Base-by-base conservation (phyloP, 2,888 invertebrate species). In the Drosophila antonietae region DNA sequence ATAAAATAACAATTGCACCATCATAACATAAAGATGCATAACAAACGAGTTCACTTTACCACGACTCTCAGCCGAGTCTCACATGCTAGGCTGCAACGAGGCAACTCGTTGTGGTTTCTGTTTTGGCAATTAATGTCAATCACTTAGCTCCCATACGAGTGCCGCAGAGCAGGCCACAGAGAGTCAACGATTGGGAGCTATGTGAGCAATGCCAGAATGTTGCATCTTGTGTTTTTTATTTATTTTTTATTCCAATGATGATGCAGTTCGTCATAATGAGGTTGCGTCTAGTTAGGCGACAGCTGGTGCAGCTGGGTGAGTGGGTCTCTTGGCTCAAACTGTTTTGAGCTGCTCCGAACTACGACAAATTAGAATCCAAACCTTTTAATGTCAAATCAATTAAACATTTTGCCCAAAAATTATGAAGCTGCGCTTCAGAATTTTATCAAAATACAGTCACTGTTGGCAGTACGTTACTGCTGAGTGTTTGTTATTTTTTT, bases 71-170 rank as follows among this genome's bases (percentile, higher is more conserved):
- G 49, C 56, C 49, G 44, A 28, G 6, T 46, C 47, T 57, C 59
- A 49, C 52, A 56, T 57, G 43, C n/a, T 15, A 23, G 15, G 49
- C 18, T 33, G 12, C 7, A 51, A 51, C 51, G 20, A 33, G 51
- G 51, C 47, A 56, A 15, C 39, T 56, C 52, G 31, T 15, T n/a
- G 53, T 44, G 55, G 51, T 58, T 39, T 66, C 41, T 58, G 46
- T 61, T 72, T 51, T 44, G 46, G 78, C 85, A 85, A 86, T 86
- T 86, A 86, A 86, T 88, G 88, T 88, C 88, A 85, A 85, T 85
- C 88, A 86, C 68, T 59, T 67, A 71, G 73, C 56, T 60, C 20
- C 68, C 74, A 82, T 52, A 51, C 57, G 63, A 64, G 53, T 37
- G 37, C 15, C 35, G 23, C 23, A 53, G 47, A 53, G 31, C 35